Evolutionary conservation across 2,888 invertebrate genomes (phyloP), one percentile per base, ranked within the genome.

Genomic region (Drosophila greeni): DNA sequence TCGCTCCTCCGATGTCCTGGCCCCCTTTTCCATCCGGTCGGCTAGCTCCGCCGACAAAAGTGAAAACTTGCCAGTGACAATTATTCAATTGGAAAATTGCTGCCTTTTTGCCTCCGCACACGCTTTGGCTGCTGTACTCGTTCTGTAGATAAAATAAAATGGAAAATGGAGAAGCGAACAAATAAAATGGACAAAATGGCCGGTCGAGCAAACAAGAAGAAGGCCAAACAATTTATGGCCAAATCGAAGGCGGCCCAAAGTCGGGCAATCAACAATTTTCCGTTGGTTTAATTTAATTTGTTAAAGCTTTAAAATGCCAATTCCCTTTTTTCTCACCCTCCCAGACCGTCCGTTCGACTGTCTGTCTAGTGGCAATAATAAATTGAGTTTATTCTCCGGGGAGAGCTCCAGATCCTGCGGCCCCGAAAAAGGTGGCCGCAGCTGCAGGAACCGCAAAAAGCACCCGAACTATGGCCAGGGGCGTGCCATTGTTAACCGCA

Each of bases 21-120:
- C 9, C 61, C 49, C 43, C 33, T 18, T 23, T 37, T 36, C 45
- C 24, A 39, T 56, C 47, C 51, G 52, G 26, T 60, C 33, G 65
- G 62, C 62, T 43, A 33, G 47, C 69, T 72, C 68, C 74, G 57
- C 72, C 70, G 61, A 77, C 74, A 76, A 78, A 78, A 76, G 73
- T 74, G 75, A 84, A 84, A 80, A 80, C 79, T 79, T 78, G 62
- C 79, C 75, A 64, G 83, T 73, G 75, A 75, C 73, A 76, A 73
- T 81, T 84, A 85, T 85, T 85, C 85, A 85, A 82, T 85, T 83
- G 85, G 84, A 85, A 85, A 85, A 85, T 82, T 83, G 82, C 72
- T 65, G 72, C 68, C 70, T 73, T 80, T 72, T 67, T 45, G 56
- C 33, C 42, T 37, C 51, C 24, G 62, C 51, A 42, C 23, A 23